These are phyloP conservation scores for Heliconius melpomene DNA, from an alignment of 1,140 invertebrate species.

Conservation along the genomic window DNA sequence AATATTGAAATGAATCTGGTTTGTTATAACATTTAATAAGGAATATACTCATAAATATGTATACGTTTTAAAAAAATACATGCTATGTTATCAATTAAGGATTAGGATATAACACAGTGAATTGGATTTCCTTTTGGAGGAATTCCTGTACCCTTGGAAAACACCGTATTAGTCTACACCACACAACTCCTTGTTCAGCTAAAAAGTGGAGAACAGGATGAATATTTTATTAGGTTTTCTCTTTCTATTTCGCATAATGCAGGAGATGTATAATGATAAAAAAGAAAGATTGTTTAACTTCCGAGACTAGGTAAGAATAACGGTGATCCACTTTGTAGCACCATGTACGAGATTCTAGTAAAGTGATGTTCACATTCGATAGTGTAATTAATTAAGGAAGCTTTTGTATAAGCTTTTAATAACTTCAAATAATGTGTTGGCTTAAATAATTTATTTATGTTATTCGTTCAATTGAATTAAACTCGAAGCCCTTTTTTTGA, in stretches of 20 bases:
- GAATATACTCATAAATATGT: not conserved
- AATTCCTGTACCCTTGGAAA: no score
- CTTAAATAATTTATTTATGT: no score
- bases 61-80: no score
- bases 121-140: no score
- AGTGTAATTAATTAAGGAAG: not conserved
- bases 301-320: conserved; percentile 45
- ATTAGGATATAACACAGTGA: no score
- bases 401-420: not conserved
- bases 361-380: conserved; percentile 1
- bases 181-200: no score
- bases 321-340: conserved; percentile 54
- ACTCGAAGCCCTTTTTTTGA: no score
- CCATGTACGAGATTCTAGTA: conserved; percentile 41
- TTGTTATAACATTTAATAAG: not conserved
- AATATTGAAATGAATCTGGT: not conserved
- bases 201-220: no score
- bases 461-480: no score
- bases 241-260: not conserved
- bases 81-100: no score
- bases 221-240: not conserved
- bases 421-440: no score
- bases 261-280: not conserved
- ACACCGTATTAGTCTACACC: no score
- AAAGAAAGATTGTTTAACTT: conserved; percentile 21